Conservation (phyloP, 2,797 vertebrate species). For the Emydoidea blandingii region DNA sequence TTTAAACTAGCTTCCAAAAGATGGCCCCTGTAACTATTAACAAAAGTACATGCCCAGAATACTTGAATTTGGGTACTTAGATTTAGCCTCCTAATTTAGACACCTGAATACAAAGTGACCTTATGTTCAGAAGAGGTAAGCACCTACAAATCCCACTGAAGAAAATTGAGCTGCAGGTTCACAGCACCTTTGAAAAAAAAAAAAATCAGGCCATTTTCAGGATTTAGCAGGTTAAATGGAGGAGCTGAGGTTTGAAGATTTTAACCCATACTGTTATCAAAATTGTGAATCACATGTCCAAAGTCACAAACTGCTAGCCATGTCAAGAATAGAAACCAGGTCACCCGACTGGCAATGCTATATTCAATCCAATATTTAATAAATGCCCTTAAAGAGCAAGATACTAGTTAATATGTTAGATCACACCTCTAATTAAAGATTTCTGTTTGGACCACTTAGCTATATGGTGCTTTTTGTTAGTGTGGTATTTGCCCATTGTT, state of each 20-base stretch:
- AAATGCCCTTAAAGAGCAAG: not conserved
- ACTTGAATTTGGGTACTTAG: not conserved
- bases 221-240: not conserved
- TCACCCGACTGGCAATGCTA: not conserved
- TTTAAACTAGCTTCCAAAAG: not conserved
- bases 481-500: accelerated
- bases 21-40: not conserved
- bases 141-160: not conserved
- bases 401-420: not conserved
- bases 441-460: not conserved
- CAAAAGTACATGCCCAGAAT: not conserved
- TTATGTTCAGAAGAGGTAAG: not conserved
- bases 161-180: not conserved
- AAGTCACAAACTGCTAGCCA: not conserved
- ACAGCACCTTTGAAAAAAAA: not conserved
- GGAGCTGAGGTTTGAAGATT: not conserved
- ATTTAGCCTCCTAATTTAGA: not conserved
- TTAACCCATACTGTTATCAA: not conserved
- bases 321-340: not conserved
- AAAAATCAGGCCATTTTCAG: not conserved
- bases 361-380: not conserved
- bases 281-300: not conserved
- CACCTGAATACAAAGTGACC: not conserved
- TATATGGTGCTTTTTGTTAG: not conserved
- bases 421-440: not conserved